Conservation (phyloP, 2,113 vertebrate genomes). For the Tetraodon nigroviridis region DNA sequence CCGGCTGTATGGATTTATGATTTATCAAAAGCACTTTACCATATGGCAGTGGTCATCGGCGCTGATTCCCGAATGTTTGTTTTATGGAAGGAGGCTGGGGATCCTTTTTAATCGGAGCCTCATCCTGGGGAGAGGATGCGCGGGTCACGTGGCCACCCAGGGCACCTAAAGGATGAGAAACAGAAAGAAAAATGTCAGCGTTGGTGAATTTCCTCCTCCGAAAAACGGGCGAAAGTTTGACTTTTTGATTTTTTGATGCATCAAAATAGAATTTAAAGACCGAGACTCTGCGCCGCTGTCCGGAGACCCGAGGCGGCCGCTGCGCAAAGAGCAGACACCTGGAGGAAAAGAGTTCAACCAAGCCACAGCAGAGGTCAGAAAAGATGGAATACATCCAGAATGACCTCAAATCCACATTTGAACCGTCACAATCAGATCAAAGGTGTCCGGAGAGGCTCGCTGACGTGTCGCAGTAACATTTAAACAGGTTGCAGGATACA, state of each 20-base stretch:
- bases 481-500: no score
- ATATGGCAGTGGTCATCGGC: constrained; percentile 75
- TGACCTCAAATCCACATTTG: no score
- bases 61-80: constrained; percentile 80
- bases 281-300: not conserved
- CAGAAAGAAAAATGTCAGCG: not conserved
- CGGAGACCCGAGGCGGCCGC: not conserved
- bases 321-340: constrained; percentile 28
- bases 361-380: no score
- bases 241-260: not conserved
- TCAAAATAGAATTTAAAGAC: not conserved
- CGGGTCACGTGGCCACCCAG: constrained; percentile 64
- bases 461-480: no score
- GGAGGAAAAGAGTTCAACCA: not conserved
- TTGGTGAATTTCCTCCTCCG: constrained; percentile 5
- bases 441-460: no score
- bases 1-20: constrained; percentile 75
- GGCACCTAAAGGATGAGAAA: not conserved
- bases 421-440: no score
- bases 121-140: constrained; percentile 60
- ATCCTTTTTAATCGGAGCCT: constrained; percentile 65
- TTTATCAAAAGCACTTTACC: constrained; percentile 82
- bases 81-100: constrained; percentile 71
- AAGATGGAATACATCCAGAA: no score
- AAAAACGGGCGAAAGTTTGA: not conserved